These are phyloP conservation scores for Craterocephalus amniculus DNA, from an alignment of 2,797 vertebrate genomes.

Conservation along the genomic window DNA sequence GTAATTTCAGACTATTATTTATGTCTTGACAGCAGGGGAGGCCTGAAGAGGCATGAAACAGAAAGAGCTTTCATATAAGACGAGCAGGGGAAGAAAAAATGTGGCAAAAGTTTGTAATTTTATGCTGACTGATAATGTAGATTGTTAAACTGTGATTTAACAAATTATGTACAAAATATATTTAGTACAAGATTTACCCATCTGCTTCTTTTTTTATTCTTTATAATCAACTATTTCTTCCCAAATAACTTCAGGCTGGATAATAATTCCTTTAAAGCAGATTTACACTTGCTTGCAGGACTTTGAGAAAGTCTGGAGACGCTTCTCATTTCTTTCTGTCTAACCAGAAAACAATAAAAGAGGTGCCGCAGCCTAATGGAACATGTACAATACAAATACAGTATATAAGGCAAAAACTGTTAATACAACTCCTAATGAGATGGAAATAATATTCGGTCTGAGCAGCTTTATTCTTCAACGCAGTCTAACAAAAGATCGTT, in stretches of 20 bases:
- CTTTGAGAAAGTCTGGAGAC: not conserved
- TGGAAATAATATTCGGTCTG: too few relatives aligned
- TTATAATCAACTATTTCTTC: not conserved
- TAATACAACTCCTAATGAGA: too few relatives aligned
- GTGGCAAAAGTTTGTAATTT: constrained; percentile 8
- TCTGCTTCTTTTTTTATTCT: constrained; percentile 35
- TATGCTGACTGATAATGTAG: constrained; percentile 34
- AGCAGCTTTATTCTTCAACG: too few relatives aligned
- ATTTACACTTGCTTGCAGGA: too few relatives aligned
- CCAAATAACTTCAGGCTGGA: not conserved
- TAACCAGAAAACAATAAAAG: not conserved
- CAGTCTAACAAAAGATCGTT: not conserved
- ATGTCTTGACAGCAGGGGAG: constrained; percentile 10
- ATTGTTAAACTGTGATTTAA: constrained; percentile 34
- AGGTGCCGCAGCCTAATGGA: not conserved
- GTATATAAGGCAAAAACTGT: too few relatives aligned
- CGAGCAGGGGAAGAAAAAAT: constrained; percentile 1
- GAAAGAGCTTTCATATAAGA: constrained; percentile 15
- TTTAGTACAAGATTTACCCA: constrained; percentile 41
- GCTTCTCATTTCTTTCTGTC: not conserved
- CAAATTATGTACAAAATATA: constrained; percentile 39
- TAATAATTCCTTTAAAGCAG: too few relatives aligned
- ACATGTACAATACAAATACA: not conserved
- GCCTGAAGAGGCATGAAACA: constrained; percentile 16
- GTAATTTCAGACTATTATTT: constrained; percentile 29